Evolutionary conservation across 2,888 invertebrate genomes (phyloP), one percentile per base, ranked within the genome.

Genomic region (Yponomeuta sedellus): DNA sequence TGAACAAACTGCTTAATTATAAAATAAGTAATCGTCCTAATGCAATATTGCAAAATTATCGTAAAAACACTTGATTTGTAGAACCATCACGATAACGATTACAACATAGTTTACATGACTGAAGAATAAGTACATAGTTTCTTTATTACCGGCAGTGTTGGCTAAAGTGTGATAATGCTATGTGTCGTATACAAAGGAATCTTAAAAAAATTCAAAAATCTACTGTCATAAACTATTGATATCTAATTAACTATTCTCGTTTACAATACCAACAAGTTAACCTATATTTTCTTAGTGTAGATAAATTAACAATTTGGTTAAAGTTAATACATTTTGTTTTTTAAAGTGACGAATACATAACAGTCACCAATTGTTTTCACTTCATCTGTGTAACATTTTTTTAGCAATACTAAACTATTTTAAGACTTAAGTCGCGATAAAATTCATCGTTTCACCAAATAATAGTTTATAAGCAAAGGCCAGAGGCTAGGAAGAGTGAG

Each of bases 311-410:
- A 62, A 34, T 62, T 39, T 62, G 34, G 39, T 62, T 12, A 39
- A 62, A 28, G n/a, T 19, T 62, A 62, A 62, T 62, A 62, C 62
- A 62, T 62, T 62, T 58, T 22, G 39, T 8, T 34, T 62, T n/a
- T 62, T 59, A 59, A 22, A 12, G 59, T 59, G 59, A 59, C 59
- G 44, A 52, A 52, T 52, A 59, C 25, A 20, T 58, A 22, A 59
- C 11, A 59, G 19, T 59, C 59, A 59, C 59, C 59, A 10, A n/a
- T 8, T 25, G 20, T 12, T 52, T 52, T 52, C 12, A 59, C 19
- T 34, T 19, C 0, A 59, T 59, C 10, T 59, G 10, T 10, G 25
- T n/a, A 59, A 59, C 44, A 52, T 52, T 52, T 52, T 3, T 52
- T 52, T 52, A 20, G 2, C 59, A 5, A 6, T 59, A 59, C 59